phyloP scores from a whole-genome alignment of 2,888 invertebrate species.

The Branchellion lobata region DNA sequence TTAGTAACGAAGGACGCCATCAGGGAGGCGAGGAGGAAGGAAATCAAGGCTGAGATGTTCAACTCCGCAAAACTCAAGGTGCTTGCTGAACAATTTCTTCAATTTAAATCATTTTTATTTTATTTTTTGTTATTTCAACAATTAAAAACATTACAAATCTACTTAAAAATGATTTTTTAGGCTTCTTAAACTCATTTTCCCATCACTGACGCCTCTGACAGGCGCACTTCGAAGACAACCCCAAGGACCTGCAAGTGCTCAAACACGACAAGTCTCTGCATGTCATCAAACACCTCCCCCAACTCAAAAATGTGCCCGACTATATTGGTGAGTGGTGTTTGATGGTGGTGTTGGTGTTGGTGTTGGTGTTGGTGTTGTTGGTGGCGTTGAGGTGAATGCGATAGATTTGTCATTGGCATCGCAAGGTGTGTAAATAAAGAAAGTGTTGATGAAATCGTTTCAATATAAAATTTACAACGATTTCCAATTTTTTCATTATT shows the following conservation, averaged over 20 bases:
- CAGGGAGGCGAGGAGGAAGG: constrained; percentile 87
- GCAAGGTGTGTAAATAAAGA: too few relatives aligned
- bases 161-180: not conserved
- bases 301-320: constrained; percentile 86
- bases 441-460: too few relatives aligned
- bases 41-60: constrained; percentile 89
- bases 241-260: constrained; percentile 79
- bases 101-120: constrained; percentile 1
- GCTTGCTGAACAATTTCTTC: too few relatives aligned
- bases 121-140: not conserved
- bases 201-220: constrained; percentile 57
- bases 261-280: constrained; percentile 73
- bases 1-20: constrained; percentile 90
- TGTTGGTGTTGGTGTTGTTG: too few relatives aligned
- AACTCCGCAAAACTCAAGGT: constrained; percentile 83
- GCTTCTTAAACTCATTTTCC: not conserved
- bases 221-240: constrained; percentile 89
- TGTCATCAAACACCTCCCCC: constrained; percentile 78
- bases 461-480: too few relatives aligned
- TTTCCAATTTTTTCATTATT: too few relatives aligned
- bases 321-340: constrained; percentile 66
- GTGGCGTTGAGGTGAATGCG: too few relatives aligned
- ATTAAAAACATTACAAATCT: too few relatives aligned
- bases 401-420: not conserved
- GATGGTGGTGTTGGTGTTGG: too few relatives aligned